These are phyloP conservation scores for Antheraea yamamai DNA, from an alignment of 2,888 invertebrate genomes.

Conservation along the genomic window DNA sequence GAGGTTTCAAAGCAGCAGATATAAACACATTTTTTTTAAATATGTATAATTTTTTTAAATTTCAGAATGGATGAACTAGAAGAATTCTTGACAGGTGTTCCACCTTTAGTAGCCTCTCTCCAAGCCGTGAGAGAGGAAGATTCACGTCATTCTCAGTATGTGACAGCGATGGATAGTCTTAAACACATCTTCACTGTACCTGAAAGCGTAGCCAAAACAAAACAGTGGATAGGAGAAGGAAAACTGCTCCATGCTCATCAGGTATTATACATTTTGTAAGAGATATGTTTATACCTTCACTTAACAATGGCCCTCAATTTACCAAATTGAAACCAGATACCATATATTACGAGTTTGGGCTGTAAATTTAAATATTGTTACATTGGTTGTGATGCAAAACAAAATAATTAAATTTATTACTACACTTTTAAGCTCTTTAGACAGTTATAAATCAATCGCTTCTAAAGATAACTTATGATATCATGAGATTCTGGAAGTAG, in stretches of 20 bases:
- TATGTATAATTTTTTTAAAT: not conserved
- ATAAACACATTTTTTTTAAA: not conserved
- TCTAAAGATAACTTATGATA: not conserved
- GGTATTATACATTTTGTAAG: constrained; percentile 51
- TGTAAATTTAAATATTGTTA: not conserved
- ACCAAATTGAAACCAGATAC: not conserved
- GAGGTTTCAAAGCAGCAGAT: not conserved
- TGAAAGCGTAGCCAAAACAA: constrained; percentile 96
- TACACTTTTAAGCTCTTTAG: not conserved
- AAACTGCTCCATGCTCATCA: constrained; percentile 97
- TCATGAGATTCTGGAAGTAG: not conserved
- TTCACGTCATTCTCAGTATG: constrained; percentile 97
- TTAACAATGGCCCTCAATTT: not conserved
- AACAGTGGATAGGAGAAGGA: constrained; percentile 96
- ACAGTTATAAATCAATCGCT: not conserved
- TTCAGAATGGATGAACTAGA: constrained; percentile 89
- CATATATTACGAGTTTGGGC: not conserved
- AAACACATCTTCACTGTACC: constrained; percentile 99
- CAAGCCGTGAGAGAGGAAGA: constrained; percentile 95
- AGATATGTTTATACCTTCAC: not conserved
- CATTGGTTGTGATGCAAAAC: not conserved
- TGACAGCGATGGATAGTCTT: constrained; percentile 98
- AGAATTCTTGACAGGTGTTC: constrained; percentile 87
- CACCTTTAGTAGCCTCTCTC: constrained; percentile 90
- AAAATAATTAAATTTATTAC: not conserved